phyloP scores from a whole-genome alignment of 2,888 invertebrate species.

The Nomada hirtipes region DNA sequence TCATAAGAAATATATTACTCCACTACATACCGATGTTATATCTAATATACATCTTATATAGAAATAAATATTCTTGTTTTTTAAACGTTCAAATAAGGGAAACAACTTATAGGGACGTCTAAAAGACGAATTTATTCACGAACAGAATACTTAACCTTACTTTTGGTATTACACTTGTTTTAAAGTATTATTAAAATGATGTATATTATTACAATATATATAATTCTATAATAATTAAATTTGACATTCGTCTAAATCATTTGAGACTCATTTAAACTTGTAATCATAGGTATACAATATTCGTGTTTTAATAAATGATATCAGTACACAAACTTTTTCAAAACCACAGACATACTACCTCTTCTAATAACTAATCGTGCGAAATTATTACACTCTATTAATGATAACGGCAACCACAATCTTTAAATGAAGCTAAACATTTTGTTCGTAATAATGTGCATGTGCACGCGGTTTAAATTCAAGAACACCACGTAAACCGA shows the following conservation, averaged over 20 bases:
- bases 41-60: background rate
- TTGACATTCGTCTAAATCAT: background rate
- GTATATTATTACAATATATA: background rate
- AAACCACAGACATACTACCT: background rate
- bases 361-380: background rate
- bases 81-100: background rate
- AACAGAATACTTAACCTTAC: constrained; percentile 21
- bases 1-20: background rate
- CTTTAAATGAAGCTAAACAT: background rate
- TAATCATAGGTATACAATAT: background rate
- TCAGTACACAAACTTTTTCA: background rate
- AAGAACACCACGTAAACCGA: background rate
- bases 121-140: background rate
- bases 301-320: background rate
- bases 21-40: background rate
- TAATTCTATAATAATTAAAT: constrained; percentile 4
- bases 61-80: background rate
- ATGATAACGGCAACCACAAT: too few species aligned
- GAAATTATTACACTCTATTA: background rate
- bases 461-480: constrained; percentile 7
- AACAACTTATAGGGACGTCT: too few species aligned
- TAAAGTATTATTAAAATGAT: background rate
- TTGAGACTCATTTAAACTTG: background rate
- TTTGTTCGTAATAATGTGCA: background rate
- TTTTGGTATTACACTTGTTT: background rate